These are phyloP conservation scores for Sarcophaga caerulescens DNA, from an alignment of 2,888 invertebrate genomes.

Conservation along the genomic window DNA sequence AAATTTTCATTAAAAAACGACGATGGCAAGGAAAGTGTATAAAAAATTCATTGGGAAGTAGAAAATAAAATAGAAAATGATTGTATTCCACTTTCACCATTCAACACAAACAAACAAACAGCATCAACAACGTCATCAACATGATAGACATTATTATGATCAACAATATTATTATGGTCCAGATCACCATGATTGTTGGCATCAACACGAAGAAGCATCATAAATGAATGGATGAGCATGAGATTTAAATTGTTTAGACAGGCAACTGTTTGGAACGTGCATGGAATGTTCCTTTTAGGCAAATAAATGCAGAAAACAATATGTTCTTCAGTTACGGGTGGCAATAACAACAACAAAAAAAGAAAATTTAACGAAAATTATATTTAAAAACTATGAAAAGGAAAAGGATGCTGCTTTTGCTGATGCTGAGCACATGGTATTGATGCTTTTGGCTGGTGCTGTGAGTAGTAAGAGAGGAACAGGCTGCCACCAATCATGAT, in stretches of 20 bases:
- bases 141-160: not conserved
- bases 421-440: not conserved
- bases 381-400: not conserved
- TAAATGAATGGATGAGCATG: slow-evolving; percentile 27
- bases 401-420: not conserved
- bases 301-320: slow-evolving; percentile 41
- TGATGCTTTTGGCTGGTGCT: not conserved
- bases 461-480: no score
- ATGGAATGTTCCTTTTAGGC: slow-evolving; percentile 8
- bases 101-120: not conserved
- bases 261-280: not conserved
- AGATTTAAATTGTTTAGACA: slow-evolving; percentile 25
- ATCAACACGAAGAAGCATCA: not conserved
- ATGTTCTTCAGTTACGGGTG: not conserved
- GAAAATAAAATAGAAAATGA: slow-evolving; percentile 3
- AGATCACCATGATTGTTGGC: slow-evolving; percentile 12
- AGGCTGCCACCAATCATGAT: no score
- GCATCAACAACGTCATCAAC: not conserved
- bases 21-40: not conserved
- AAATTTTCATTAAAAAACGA: not conserved
- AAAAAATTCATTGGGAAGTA: not conserved
- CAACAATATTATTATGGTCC: not conserved
- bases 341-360: not conserved
- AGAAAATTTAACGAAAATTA: not conserved
- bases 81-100: slow-evolving; percentile 11